Evolutionary conservation across 2,888 invertebrate genomes (phyloP), one percentile per base, ranked within the genome.

Genomic region (Apeira syringaria): DNA sequence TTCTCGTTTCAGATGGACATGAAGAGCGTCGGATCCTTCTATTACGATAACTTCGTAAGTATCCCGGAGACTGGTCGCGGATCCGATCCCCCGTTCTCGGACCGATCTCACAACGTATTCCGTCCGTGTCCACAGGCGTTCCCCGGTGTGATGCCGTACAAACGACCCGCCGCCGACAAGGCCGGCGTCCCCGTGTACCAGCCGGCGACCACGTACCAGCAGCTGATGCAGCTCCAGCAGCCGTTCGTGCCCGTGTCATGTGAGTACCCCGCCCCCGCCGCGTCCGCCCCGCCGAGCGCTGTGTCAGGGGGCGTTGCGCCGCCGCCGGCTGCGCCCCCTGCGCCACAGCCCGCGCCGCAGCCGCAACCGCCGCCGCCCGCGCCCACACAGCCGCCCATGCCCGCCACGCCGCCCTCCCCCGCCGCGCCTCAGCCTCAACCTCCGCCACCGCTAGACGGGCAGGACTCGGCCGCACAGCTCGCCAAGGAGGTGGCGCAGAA

Each of bases 191-290:
- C 98, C 75, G 96, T 98, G 72, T 98, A 98, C 92, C 97, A 97
- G 91, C 97, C 97, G 80, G 95, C 95, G 80, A 95, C 95, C 74
- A 96, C 96, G 79, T 96, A 97, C 92, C 97, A 98, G 91, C 98
- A 98, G 91, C 94, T 98, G 91, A 95, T 98, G 94, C 97, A 97
- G 92, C 93, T 96, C 77, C 94, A 95, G 91, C 97, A 97, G 94
- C 97, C 97, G 90, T 97, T 97, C 93, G 97, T 97, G 94, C 97
- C 97, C 94, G 97, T 97, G 92, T 97, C 98, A 96, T 98, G 97
- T 98, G 97, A 98, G 97, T 97, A 96, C 95, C 93, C 93, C 92
- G 92, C 92, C 91, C 92, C 93, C 88, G 92, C 92, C 73, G 89
- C 92, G 80, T 88, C 91, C 74, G 89, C 90, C 90, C 92, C 93